Conservation (phyloP, 2,113 vertebrate genomes). For the Uria lomvia region DNA sequence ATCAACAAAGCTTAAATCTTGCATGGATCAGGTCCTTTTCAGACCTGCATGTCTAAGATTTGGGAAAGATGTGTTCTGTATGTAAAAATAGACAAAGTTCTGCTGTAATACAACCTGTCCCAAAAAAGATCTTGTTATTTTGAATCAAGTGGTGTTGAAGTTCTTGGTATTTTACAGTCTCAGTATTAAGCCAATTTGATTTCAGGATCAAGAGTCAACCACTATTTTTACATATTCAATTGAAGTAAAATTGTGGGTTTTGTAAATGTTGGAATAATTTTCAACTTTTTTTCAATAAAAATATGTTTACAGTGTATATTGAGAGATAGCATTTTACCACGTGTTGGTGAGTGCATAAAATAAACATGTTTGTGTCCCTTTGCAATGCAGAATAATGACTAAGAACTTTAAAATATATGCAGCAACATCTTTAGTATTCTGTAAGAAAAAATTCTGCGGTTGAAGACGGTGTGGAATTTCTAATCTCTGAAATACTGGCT, state of each 20-base stretch:
- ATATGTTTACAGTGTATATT: background rate
- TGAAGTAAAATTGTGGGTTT: background rate
- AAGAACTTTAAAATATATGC: background rate
- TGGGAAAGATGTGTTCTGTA: background rate
- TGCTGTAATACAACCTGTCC: background rate
- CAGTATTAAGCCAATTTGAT: background rate
- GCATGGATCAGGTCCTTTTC: background rate
- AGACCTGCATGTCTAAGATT: background rate
- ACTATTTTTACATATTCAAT: background rate
- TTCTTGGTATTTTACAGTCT: background rate
- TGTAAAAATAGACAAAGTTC: background rate
- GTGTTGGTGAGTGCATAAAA: background rate
- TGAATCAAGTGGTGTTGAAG: background rate
- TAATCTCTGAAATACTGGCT: background rate
- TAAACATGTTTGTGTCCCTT: background rate
- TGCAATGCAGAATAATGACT: background rate
- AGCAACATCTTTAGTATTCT: background rate
- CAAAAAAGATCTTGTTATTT: background rate
- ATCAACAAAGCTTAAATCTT: background rate
- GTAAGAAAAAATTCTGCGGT: background rate
- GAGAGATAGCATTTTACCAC: background rate
- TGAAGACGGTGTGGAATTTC: background rate
- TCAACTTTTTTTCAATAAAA: background rate
- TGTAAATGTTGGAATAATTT: background rate
- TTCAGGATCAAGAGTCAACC: background rate